Conservation (phyloP, 2,888 invertebrate genomes). For the Cheilosia scutellata region DNA sequence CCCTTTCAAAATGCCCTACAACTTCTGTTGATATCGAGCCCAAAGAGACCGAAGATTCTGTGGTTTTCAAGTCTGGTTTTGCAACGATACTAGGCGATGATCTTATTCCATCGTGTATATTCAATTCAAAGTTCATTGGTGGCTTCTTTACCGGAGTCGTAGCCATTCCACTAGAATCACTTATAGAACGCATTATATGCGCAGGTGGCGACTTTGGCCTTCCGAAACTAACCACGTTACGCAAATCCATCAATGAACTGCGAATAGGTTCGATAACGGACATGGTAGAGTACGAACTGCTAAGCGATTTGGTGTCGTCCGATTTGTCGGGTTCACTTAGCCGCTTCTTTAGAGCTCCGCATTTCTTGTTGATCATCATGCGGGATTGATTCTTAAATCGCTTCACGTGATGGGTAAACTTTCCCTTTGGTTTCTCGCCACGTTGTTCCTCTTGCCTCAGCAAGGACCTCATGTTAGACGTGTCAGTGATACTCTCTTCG, state of each 20-base stretch:
- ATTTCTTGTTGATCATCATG: slow-evolving; percentile 87
- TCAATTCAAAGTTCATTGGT: slow-evolving; percentile 11
- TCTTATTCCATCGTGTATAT: slow-evolving; percentile 39
- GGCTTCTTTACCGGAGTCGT: slow-evolving; percentile 28
- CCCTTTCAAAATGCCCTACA: slow-evolving; percentile 18
- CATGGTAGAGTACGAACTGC: slow-evolving; percentile 85
- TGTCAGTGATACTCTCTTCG: slow-evolving; percentile 80
- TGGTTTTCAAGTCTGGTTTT: slow-evolving; percentile 52
- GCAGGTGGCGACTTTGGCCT: slow-evolving; percentile 33
- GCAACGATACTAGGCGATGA: slow-evolving; percentile 57
- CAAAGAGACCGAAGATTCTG: slow-evolving; percentile 11
- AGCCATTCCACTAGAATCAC: slow-evolving; percentile 79
- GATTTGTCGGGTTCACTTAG: slow-evolving; percentile 83
- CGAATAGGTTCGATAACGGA: slow-evolving; percentile 80
- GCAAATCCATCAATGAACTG: slow-evolving; percentile 84
- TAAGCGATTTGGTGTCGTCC: slow-evolving; percentile 84
- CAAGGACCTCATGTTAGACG: slow-evolving; percentile 82
- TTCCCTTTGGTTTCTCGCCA: slow-evolving; percentile 84
- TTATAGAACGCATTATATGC: slow-evolving; percentile 80
- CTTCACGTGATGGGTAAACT: slow-evolving; percentile 86
- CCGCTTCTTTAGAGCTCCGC: slow-evolving; percentile 86
- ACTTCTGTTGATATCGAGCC: slow-evolving; percentile 22
- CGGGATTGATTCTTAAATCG: slow-evolving; percentile 87
- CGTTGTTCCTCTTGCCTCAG: slow-evolving; percentile 87
- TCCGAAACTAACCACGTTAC: slow-evolving; percentile 82